A percentile compares a stretch with the other conserved stretches of the same genome.
Evolutionary conservation across 2,113 vertebrate species (phyloP).

Genomic region (Eolophus roseicapilla): DNA sequence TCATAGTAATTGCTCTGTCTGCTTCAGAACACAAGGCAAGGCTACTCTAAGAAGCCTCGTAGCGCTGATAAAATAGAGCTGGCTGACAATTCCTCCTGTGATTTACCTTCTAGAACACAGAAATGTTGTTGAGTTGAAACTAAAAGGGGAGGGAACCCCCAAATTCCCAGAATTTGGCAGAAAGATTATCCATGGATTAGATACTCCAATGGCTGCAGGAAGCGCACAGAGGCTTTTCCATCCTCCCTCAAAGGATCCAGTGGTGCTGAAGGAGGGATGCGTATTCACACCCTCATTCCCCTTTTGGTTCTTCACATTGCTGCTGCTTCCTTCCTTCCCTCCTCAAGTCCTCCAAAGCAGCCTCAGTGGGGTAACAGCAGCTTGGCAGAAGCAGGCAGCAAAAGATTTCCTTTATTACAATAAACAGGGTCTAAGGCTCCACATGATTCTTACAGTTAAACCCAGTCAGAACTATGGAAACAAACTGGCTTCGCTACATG

Average conservation of each 20-base stretch:
- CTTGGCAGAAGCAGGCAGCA: conserved; percentile 31
- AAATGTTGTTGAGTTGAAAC: neutral
- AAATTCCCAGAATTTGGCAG: neutral
- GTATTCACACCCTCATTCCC: rapidly evolving
- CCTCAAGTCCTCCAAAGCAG: conserved; percentile 34
- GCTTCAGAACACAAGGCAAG: neutral
- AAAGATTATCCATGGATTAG: neutral
- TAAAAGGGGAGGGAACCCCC: neutral
- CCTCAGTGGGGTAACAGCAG: neutral
- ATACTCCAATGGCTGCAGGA: neutral
- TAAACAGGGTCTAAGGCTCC: conserved; percentile 48
- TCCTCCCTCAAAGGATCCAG: neutral
- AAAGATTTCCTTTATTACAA: conserved; percentile 26
- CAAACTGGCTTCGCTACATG: neutral
- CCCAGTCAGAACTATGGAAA: neutral
- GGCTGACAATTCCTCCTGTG: neutral
- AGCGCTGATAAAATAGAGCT: neutral
- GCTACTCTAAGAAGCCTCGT: neutral
- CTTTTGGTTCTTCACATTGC: neutral
- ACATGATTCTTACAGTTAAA: conserved; percentile 47
- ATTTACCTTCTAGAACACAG: conserved; percentile 3
- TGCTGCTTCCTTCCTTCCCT: conserved; percentile 15
- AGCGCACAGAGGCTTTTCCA: neutral
- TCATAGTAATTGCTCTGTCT: neutral
- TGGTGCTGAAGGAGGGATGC: neutral